Evolutionary conservation across 2,797 vertebrate species (phyloP), one percentile per base, ranked within the genome.

Genomic region (Pogonophryne albipinna): DNA sequence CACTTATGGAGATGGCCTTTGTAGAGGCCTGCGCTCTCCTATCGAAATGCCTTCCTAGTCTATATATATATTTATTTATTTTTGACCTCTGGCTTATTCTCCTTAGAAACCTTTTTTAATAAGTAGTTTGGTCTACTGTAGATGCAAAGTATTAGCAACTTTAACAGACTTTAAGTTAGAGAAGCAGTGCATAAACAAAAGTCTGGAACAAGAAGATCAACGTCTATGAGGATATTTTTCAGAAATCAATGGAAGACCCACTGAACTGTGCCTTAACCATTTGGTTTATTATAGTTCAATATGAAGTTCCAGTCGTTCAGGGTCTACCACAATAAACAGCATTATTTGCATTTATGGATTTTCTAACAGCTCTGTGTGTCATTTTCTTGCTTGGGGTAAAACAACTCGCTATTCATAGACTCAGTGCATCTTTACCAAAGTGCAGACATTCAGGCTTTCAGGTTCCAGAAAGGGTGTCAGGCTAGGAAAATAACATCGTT

Each of bases 321-420:
- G 69, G 42, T 77, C 79, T 12, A 74, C 69, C 68, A 74, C 82
- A 72, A 72, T 76, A 79, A 86, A 80, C 68, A 63, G 70, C 59
- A 11, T 66, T 38, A 89, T 88, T 90, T 92, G 81, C 87, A 91
- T 90, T 82, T 88, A 89, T 92, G 34, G 89, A 91, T 91, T 92
- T 88, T 64, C 78, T 85, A 59, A 69, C 3, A 38, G 52, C 44
- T 0, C 42, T 47, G 34, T 68, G 65, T 74, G 67, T 78, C 78
- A 56, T 84, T 78, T 76, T 70, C 66, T 83, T 1, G 19, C 74
- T 66, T 17, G 71, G 15, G 59, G 34, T 62, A 57, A 71, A 65
- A 69, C 14, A 74, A 61, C 17, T 50, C 53, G 77, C 71, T 78
- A 74, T 88, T 88, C 71, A 76, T 69, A 77, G 49, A 49, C 58